Percentiles rank a stretch among this genome's conserved stretches.
phyloP scores from a whole-genome alignment of 2,888 invertebrate species.

The Leptogaster cylindrica region DNA sequence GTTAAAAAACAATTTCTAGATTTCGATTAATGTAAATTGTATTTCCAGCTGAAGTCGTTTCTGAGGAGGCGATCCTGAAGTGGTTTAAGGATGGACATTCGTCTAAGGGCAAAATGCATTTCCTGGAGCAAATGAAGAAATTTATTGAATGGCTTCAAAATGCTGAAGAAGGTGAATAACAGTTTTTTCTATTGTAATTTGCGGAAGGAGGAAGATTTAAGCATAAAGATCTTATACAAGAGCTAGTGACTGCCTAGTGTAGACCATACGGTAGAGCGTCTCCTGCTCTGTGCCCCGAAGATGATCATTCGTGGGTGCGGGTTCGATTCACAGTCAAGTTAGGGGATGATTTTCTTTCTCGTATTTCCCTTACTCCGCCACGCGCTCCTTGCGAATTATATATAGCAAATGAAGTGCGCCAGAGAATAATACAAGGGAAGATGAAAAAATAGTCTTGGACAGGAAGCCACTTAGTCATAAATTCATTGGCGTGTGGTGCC shows the following conservation, averaged over 20 bases:
- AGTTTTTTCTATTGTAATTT: not conserved
- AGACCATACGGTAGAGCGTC: not conserved
- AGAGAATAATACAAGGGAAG: constrained; percentile 28
- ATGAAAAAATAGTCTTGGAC: constrained; percentile 42
- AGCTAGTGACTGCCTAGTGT: not conserved
- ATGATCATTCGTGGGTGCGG: not conserved
- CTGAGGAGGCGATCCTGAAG: constrained; percentile 93
- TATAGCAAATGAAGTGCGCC: constrained; percentile 17
- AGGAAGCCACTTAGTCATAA: constrained; percentile 41
- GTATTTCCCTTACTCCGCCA: constrained; percentile 30
- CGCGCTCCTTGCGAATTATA: not conserved
- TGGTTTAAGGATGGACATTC: constrained; percentile 96
- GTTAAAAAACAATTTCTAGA: not conserved
- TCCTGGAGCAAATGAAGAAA: constrained; percentile 97
- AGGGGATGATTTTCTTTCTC: not conserved
- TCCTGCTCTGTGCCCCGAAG: not conserved
- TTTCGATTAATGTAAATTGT: constrained; percentile 44
- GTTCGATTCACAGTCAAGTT: not conserved
- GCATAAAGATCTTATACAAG: not conserved
- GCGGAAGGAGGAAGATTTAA: not conserved
- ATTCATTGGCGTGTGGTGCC: constrained; percentile 30
- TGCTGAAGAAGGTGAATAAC: constrained; percentile 82
- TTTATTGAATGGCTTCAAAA: constrained; percentile 97
- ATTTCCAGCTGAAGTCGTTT: constrained; percentile 81
- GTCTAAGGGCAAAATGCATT: constrained; percentile 94